phyloP scores from a whole-genome alignment of 2,888 invertebrate species.

The Scaptomyza parva region DNA sequence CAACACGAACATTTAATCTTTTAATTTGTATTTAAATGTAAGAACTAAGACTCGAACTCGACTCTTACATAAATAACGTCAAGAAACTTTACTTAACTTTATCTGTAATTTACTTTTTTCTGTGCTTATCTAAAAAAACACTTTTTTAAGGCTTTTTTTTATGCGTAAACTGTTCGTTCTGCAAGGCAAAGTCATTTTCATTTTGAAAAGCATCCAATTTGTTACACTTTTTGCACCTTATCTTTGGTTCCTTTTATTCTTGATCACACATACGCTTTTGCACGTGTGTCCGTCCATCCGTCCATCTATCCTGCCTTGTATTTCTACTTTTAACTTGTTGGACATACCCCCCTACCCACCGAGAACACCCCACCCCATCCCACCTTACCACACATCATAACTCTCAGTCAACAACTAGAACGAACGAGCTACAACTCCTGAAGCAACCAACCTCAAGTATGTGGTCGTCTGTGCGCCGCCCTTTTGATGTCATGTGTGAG shows the following conservation, averaged over 20 bases:
- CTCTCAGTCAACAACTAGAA: slow-evolving; percentile 23
- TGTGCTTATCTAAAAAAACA: no score
- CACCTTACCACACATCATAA: background rate
- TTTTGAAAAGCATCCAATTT: slow-evolving; percentile 50
- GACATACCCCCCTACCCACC: slow-evolving; percentile 27
- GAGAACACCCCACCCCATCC: background rate
- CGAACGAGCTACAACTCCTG: slow-evolving; percentile 24
- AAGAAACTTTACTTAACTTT: background rate
- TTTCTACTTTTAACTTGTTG: slow-evolving; percentile 57
- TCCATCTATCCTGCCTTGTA: no score
- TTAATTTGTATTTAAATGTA: slow-evolving; percentile 35
- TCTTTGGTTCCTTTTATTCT: slow-evolving; percentile 23
- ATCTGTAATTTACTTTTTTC: no score
- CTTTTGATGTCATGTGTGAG: slow-evolving; percentile 46
- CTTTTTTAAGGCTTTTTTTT: slow-evolving; percentile 3
- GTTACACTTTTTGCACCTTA: slow-evolving; percentile 24
- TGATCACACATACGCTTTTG: slow-evolving; percentile 36
- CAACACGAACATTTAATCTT: slow-evolving; percentile 27
- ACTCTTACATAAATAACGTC: background rate
- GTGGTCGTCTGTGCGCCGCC: slow-evolving; percentile 40
- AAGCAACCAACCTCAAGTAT: slow-evolving; percentile 44
- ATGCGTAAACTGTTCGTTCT: slow-evolving; percentile 18
- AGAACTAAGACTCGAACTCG: background rate
- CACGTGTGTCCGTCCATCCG: no score
- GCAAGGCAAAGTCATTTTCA: slow-evolving; percentile 15